phyloP scores from a whole-genome alignment of 2,888 invertebrate species.

The Glaucopsyche alexis region DNA sequence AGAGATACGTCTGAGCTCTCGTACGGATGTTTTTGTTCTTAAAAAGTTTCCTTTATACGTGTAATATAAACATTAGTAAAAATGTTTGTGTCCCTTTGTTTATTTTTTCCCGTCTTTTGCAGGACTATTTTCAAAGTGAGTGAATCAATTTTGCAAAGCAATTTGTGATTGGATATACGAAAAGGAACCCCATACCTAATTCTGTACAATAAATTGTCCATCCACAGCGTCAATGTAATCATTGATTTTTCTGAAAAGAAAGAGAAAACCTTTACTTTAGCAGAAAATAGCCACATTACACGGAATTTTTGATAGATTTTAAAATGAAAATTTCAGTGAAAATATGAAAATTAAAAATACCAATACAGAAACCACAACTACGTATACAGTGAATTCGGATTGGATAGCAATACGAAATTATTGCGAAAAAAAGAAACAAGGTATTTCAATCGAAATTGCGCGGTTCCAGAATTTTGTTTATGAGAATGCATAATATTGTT shows the following conservation, averaged over 20 bases:
- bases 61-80: constrained; percentile 18
- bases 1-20: constrained; percentile 24
- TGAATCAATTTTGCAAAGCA: not conserved
- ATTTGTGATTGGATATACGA: not conserved
- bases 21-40: constrained; percentile 10
- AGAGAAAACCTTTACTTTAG: not conserved
- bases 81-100: constrained; percentile 1
- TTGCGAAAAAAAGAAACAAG: not conserved
- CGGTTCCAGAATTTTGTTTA: constrained; percentile 2
- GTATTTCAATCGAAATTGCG: constrained; percentile 7
- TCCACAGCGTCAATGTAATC: not conserved
- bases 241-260: not conserved
- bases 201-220: not conserved
- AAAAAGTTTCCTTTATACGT: constrained; percentile 22
- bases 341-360: not conserved
- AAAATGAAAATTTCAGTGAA: not conserved
- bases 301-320: not conserved
- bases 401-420: not conserved
- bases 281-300: not conserved
- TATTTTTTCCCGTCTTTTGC: not conserved
- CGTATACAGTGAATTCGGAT: not conserved
- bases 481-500: not conserved
- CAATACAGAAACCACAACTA: not conserved
- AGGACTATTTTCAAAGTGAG: not conserved
- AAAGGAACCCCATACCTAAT: not conserved